These are phyloP conservation scores for Parotocinclus haroldoi DNA, from an alignment of 2,797 vertebrate genomes.

Conservation along the genomic window DNA sequence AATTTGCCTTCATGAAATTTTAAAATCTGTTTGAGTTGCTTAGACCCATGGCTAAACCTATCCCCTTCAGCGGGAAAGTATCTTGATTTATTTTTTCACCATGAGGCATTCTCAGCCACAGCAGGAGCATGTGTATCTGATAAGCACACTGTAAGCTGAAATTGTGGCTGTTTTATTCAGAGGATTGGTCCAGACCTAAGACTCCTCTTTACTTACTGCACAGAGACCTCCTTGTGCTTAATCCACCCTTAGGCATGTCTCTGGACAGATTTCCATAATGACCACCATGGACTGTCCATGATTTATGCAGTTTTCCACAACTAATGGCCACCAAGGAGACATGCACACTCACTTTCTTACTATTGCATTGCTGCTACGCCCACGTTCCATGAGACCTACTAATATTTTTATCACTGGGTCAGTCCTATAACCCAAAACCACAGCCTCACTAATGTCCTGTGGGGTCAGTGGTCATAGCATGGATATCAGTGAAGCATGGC, in stretches of 20 bases:
- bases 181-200: slow-evolving; percentile 20
- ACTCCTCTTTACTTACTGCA: slow-evolving; percentile 54
- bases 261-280: slow-evolving; percentile 69
- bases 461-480: slow-evolving; percentile 65
- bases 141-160: slow-evolving; percentile 36
- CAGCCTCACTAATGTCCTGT: slow-evolving; percentile 65
- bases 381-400: slow-evolving; percentile 23
- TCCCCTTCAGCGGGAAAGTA: slow-evolving; percentile 26
- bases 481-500: slow-evolving; percentile 64
- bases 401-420: slow-evolving; percentile 20
- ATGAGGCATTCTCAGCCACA: neutral
- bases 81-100: slow-evolving; percentile 38
- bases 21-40: slow-evolving; percentile 33
- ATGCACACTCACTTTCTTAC: slow-evolving; percentile 38
- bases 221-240: slow-evolving; percentile 63
- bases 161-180: slow-evolving; percentile 27
- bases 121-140: slow-evolving; percentile 27
- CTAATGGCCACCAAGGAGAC: slow-evolving; percentile 47
- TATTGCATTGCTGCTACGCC: slow-evolving; percentile 18
- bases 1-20: slow-evolving; percentile 44
- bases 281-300: slow-evolving; percentile 56
- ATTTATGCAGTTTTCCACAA: slow-evolving; percentile 60
- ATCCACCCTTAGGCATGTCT: slow-evolving; percentile 67
- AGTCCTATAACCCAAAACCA: slow-evolving; percentile 53
- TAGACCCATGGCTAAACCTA: slow-evolving; percentile 19